phyloP scores from a whole-genome alignment of 2,888 invertebrate genomes.

The Sussaba pulchella region DNA sequence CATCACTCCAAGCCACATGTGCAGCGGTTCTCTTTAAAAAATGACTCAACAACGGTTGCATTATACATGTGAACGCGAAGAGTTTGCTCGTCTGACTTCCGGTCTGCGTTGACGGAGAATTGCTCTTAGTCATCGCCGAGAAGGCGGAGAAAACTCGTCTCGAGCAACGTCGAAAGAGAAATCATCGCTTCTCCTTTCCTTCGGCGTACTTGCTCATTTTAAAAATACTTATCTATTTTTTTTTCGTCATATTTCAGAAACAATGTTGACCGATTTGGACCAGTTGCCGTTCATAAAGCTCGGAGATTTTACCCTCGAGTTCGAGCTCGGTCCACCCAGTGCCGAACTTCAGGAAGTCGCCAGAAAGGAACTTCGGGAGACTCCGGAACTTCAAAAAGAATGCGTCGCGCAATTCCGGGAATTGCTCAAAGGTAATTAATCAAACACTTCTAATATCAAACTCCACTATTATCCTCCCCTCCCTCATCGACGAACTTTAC shows the following conservation, averaged over 20 bases:
- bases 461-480: not conserved
- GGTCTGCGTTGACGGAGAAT: not conserved
- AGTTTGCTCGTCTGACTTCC: not conserved
- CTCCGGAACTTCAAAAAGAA: conserved; percentile 87
- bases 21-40: no score
- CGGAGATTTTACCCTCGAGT: conserved; percentile 88
- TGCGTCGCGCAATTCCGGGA: conserved; percentile 86
- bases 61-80: not conserved
- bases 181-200: no score
- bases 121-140: conserved; percentile 22
- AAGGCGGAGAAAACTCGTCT: not conserved
- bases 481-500: not conserved
- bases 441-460: not conserved
- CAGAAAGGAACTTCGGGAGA: conserved; percentile 88
- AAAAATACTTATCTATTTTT: no score
- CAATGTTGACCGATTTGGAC: conserved; percentile 90
- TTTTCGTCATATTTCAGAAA: conserved; percentile 83
- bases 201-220: no score
- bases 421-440: conserved; percentile 87
- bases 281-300: conserved; percentile 89
- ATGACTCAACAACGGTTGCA: no score
- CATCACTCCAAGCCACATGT: no score
- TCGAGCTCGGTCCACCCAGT: conserved; percentile 89
- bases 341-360: conserved; percentile 89
- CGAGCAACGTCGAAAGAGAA: conserved; percentile 12